These are phyloP conservation scores for Thera obeliscata DNA, from an alignment of 2,888 invertebrate genomes.

Conservation along the genomic window DNA sequence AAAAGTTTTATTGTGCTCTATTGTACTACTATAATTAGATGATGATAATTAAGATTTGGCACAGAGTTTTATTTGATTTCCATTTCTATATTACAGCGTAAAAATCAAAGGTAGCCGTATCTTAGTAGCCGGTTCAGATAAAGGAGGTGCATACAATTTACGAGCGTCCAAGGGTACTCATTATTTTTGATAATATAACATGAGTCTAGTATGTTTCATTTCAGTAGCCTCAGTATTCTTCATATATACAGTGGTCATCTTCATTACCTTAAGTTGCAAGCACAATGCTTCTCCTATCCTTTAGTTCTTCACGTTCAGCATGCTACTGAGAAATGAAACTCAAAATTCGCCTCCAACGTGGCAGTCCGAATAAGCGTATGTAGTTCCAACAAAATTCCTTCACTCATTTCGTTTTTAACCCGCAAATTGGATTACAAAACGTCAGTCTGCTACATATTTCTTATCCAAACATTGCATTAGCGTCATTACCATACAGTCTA, in stretches of 20 bases:
- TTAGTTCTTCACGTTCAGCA: neutral
- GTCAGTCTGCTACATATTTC: conserved; percentile 66
- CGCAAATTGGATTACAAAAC: conserved; percentile 60
- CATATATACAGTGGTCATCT: too few relatives aligned
- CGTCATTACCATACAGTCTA: conserved; percentile 72
- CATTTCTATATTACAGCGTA: neutral
- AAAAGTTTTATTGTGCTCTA: conserved; percentile 58
- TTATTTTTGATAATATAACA: too few relatives aligned
- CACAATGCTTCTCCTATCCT: neutral
- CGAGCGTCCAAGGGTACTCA: too few relatives aligned
- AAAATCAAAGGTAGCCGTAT: too few relatives aligned
- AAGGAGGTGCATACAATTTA: too few relatives aligned
- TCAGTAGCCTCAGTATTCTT: too few relatives aligned
- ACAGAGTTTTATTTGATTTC: conserved; percentile 28
- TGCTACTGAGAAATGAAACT: neutral
- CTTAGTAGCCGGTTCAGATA: too few relatives aligned
- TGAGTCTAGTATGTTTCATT: too few relatives aligned
- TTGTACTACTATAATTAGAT: conserved; percentile 69
- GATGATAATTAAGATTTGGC: conserved; percentile 54
- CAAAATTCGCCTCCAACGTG: neutral
- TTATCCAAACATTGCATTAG: conserved; percentile 73
- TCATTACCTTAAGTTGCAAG: neutral
- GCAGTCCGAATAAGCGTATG: neutral
- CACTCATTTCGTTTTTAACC: conserved; percentile 50
- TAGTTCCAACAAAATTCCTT: neutral